Evolutionary conservation across 2,113 vertebrate species (phyloP), one percentile per base, ranked within the genome.

Genomic region (Cardinalis cardinalis): DNA sequence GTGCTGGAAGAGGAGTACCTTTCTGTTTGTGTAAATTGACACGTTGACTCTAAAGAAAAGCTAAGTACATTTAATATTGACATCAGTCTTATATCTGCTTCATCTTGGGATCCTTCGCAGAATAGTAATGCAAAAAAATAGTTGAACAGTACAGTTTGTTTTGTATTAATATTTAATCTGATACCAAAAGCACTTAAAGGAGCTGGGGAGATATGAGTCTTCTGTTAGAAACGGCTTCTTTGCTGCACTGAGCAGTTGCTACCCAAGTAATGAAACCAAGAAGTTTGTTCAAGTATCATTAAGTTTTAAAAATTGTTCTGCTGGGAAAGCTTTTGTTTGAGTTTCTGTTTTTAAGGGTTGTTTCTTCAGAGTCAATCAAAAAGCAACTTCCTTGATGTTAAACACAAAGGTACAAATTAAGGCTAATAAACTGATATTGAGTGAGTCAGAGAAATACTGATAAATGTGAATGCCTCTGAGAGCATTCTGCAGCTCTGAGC

Each of bases 131-230:
- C 49, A 85, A 82, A 71, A 34, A 80, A 74, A 76, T 60, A 80
- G 93, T 88, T 84, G 87, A 95, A 84, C 66, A 64, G 75, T 90
- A 75, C 73, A 93, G 92, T 94, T 95, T 92, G 87, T 83, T 97
- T 96, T 93, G 88, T 92, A 95, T 97, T 97, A 97, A 97, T 97
- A 97, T 96, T 97, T 98, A 92, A 97, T 97, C 69, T 85, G 73
- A 91, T 95, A 94, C 60, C 89, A 85, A 78, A 95, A 97, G 91
- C 96, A 97, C 95, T 97, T 97, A 94, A 95, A 97, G 95, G 95
- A 95, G 65, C 69, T 89, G 68, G 92, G 89, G 92, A 89, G 89
- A 90, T 91, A 44, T 48, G 73, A 96, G 68, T 91, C 94, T 85
- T 84, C 82, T 55, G 18, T 86, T 95, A 95, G 92, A 94, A 97